Base-by-base conservation (phyloP, 2,797 vertebrate genomes). In the Poeciliopsis turneri region DNA sequence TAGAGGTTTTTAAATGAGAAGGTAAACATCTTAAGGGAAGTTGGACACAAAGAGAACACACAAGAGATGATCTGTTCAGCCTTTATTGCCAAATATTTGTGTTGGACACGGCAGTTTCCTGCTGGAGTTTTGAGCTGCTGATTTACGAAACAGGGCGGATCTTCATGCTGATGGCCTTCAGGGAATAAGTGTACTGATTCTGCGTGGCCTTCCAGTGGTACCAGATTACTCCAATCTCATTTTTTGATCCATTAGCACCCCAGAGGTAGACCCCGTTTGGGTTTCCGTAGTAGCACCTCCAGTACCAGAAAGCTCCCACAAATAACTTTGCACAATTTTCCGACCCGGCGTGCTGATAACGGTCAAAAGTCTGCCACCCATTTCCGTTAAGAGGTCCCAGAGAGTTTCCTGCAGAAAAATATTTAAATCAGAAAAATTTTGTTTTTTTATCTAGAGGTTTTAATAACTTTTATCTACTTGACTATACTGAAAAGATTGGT, bases 151-250 rank as follows among this genome's bases (percentile, higher is more conserved):
- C 47, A 46, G 82, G 80, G 13, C 78, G 78, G 70, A 84, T 82
- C 82, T 84, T 86, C 84, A 88, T 86, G 76, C 78, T 88, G 84
- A 86, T 72, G 74, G 30, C 0, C 81, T 84, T 88, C 78, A 88
- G 66, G 2, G 81, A 85, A 75, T 88, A 84, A 53, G 45, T 4
- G 46, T 0, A 0, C 15, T 0, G 0, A 39, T 46, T 16, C 4
- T 47, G 4, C 15, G 0, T 0, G 46, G 4, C 15, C 3, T 78
- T 87, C 78, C 76, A 87, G 0, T 0, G 0, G 0, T 0, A 0
- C 86, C 86, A 88, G 0, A 0, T 0, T 12, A 84, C 80, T 3
- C 80, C 82, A 7, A 15, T 0, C 55, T 5, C 30, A 25, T 0
- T 0, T 13, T 74, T 0, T 3, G 15, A 61, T 0, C 0, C 0